phyloP scores from a whole-genome alignment of 2,888 invertebrate species.

The Drosophila antonietae region DNA sequence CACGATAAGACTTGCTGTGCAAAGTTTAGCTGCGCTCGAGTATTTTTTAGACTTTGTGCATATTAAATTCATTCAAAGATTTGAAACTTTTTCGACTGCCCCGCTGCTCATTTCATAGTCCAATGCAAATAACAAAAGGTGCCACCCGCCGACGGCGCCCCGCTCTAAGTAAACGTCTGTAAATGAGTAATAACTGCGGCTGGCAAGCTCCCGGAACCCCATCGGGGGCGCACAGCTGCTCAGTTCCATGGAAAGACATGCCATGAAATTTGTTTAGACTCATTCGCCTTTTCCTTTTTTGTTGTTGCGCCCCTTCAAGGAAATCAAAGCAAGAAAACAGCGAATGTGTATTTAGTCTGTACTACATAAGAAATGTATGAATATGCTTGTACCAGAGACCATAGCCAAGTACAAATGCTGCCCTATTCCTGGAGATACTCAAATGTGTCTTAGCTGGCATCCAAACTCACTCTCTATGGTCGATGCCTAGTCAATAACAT shows the following conservation, averaged over 20 bases:
- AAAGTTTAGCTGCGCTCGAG: slow-evolving; percentile 35
- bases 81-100: slow-evolving; percentile 57
- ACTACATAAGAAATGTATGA: not conserved
- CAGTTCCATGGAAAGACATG: slow-evolving; percentile 37
- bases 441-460: not conserved
- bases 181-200: slow-evolving; percentile 74
- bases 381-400: not conserved
- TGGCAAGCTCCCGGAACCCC: slow-evolving; percentile 26
- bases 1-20: not conserved
- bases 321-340: slow-evolving; percentile 11
- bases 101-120: slow-evolving; percentile 60
- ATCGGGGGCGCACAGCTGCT: not conserved
- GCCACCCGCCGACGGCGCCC: slow-evolving; percentile 5
- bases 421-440: not conserved
- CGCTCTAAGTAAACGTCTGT: slow-evolving; percentile 53
- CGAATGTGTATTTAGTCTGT: not conserved
- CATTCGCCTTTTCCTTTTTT: slow-evolving; percentile 29
- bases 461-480: not conserved
- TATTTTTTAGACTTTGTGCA: slow-evolving; percentile 54
- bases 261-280: slow-evolving; percentile 64
- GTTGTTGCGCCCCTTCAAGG: not conserved
- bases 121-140: slow-evolving; percentile 66
- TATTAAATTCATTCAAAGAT: slow-evolving; percentile 71
- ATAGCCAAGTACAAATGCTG: slow-evolving; percentile 27
- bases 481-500: not conserved